A percentile compares a stretch with the other conserved stretches of the same genome.
Evolutionary conservation across 2,113 vertebrate genomes (phyloP).

Genomic region (Callopanchax toddi): DNA sequence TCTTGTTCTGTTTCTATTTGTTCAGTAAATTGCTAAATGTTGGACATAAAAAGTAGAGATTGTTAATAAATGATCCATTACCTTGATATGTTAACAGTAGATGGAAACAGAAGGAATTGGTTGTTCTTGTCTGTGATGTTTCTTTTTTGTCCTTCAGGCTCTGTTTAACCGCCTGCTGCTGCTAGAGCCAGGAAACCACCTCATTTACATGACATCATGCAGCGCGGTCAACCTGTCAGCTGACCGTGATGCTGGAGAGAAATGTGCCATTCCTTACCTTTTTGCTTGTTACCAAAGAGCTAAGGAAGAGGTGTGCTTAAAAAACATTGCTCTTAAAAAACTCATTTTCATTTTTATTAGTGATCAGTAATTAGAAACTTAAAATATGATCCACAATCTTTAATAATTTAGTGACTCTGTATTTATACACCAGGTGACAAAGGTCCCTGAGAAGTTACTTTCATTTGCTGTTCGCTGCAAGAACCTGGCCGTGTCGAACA

Average conservation of each 20-base stretch:
- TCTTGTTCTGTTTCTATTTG: too few relatives aligned
- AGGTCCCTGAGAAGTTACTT: constrained; percentile 94
- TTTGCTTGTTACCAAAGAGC: constrained; percentile 93
- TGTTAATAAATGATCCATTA: too few relatives aligned
- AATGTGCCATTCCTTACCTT: constrained; percentile 89
- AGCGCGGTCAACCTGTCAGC: constrained; percentile 89
- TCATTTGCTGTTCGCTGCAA: constrained; percentile 91
- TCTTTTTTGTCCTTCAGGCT: constrained; percentile 78
- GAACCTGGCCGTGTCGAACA: constrained; percentile 89
- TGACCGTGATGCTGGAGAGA: constrained; percentile 94
- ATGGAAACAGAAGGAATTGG: too few relatives aligned
- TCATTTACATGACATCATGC: constrained; percentile 93
- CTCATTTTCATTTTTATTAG: background rate
- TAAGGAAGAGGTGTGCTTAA: constrained; percentile 91
- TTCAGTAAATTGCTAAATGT: too few relatives aligned
- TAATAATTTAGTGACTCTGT: constrained; percentile 5
- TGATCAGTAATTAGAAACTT: constrained; percentile 1
- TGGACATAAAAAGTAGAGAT: too few relatives aligned
- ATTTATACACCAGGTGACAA: constrained; percentile 85
- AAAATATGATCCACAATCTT: constrained; percentile 15
- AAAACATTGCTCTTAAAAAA: background rate
- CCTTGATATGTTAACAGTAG: too few relatives aligned
- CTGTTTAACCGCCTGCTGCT: constrained; percentile 92
- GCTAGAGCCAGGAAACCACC: constrained; percentile 89
- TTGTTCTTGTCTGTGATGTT: background rate